Conservation (phyloP, 92 coral and sea anemone species). For the Actinernus sp. region DNA sequence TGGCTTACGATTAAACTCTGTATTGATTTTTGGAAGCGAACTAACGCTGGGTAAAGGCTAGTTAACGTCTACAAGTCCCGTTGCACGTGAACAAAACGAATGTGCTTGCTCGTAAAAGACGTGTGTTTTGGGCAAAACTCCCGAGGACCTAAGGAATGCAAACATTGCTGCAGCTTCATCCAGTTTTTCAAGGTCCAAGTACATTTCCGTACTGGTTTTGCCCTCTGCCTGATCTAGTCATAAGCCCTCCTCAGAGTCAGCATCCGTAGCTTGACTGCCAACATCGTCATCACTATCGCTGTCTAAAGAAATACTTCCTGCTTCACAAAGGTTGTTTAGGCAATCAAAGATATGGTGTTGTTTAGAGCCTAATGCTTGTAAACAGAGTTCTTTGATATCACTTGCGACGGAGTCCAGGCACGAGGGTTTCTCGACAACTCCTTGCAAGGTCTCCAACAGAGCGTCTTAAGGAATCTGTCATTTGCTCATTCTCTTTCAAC, state of each 20-base stretch:
- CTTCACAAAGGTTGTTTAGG: conserved; percentile 22
- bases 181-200: conserved; percentile 47
- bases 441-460: too few species aligned
- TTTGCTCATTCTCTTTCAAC: conserved; percentile 9
- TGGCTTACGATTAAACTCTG: conserved; percentile 53
- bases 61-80: conserved; percentile 55
- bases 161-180: conserved; percentile 60
- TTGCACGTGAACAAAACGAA: conserved; percentile 31
- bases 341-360: conserved; percentile 10
- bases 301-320: conserved; percentile 19
- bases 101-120: conserved; percentile 42
- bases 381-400: conserved; percentile 9
- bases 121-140: conserved; percentile 27
- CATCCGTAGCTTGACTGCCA: background rate
- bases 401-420: conserved; percentile 31
- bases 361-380: conserved; percentile 2
- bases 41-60: conserved; percentile 37
- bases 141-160: conserved; percentile 40
- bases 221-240: conserved; percentile 18
- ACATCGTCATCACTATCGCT: conserved; percentile 9
- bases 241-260: conserved; percentile 5
- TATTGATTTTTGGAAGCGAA: conserved; percentile 27
- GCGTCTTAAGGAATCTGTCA: too few species aligned
- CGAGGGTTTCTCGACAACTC: too few species aligned
- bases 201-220: conserved; percentile 21